Base-by-base conservation (phyloP, 2,113 vertebrate genomes). In the Vidua macroura region DNA sequence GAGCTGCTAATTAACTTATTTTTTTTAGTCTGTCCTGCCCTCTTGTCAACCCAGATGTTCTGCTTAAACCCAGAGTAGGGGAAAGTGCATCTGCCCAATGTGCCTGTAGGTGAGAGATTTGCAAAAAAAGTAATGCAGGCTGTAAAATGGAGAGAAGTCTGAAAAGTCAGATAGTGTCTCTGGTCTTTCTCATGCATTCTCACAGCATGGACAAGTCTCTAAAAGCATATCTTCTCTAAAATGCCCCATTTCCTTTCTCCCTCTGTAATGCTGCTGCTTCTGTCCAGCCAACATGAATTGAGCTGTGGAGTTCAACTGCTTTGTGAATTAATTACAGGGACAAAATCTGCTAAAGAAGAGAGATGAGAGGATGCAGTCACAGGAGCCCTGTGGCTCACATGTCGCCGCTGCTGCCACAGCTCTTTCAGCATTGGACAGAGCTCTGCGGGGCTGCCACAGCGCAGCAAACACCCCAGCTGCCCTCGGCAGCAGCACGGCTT, bases 341-440 rank as follows among this genome's bases (percentile, higher is more conserved):
- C 16, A 69, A 69, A 85, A 67, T 19, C 35, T 33, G 35, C 22
- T 44, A 19, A 56, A 79, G 55, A 62, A 46, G 49, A 35, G 53
- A 27, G 43, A 8, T 0, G 4, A 64, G 63, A 17, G 11, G 52
- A 15, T 25, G 64, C 9, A 16, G 51, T 13, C 2, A 1, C 52
- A 58, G 67, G 48, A 88, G 33, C 67, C 53, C 37, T 6, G 31
- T 6, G 3, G 41, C 39, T 93, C 17, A 0, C 35, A 5, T 2
- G 3, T 64, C 0, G 0, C 48, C 0, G 0, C 64, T 15, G 44
- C 68, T 62, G 68, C 48, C 30, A 1, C 2, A 2, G 53, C 44
- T n/a, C 28, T 74, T 86, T 95, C 73, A 92, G 77, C 76, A 19
- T 72, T 51, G 83, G 77, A 72, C 88, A 79, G 92, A 90, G 83